These are phyloP conservation scores for Euwallacea similis DNA, from an alignment of 1,140 invertebrate genomes.

Conservation along the genomic window DNA sequence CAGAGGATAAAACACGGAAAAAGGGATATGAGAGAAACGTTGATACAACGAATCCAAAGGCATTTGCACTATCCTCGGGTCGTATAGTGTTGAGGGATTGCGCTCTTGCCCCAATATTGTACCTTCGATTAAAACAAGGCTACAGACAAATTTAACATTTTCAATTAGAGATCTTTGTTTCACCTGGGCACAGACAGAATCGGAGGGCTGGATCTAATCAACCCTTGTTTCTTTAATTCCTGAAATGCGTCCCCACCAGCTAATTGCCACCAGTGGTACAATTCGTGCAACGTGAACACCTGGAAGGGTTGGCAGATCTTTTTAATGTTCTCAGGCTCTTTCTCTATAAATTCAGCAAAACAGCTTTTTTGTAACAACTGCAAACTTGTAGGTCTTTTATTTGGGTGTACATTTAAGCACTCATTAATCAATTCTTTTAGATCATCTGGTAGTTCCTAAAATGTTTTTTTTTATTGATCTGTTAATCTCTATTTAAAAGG, in stretches of 20 bases:
- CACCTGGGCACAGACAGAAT: conserved; percentile 76
- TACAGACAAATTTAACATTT: conserved; percentile 50
- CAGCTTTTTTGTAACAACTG: conserved; percentile 60
- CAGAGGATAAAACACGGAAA: conserved; percentile 78
- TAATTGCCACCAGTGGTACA: conserved; percentile 94
- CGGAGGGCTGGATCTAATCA: conserved; percentile 80
- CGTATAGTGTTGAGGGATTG: conserved; percentile 77
- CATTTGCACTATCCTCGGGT: conserved; percentile 80
- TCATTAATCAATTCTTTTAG: conserved; percentile 67
- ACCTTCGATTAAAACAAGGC: conserved; percentile 79
- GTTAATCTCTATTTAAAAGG: background rate
- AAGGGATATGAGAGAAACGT: conserved; percentile 76
- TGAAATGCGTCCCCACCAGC: conserved; percentile 91
- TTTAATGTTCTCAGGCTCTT: conserved; percentile 36
- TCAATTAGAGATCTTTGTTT: background rate
- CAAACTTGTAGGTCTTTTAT: conserved; percentile 63
- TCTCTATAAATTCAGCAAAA: conserved; percentile 54
- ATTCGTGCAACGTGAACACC: conserved; percentile 51
- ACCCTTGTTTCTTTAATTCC: conserved; percentile 87
- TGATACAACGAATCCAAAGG: conserved; percentile 77
- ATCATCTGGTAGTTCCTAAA: conserved; percentile 56
- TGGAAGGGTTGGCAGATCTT: conserved; percentile 50
- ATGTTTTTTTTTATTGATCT: too few species aligned
- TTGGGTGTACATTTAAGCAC: conserved; percentile 69
- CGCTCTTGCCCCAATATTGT: conserved; percentile 74